Evolutionary conservation across 2,888 invertebrate species (phyloP).

Genomic region (Melolontha melolontha): DNA sequence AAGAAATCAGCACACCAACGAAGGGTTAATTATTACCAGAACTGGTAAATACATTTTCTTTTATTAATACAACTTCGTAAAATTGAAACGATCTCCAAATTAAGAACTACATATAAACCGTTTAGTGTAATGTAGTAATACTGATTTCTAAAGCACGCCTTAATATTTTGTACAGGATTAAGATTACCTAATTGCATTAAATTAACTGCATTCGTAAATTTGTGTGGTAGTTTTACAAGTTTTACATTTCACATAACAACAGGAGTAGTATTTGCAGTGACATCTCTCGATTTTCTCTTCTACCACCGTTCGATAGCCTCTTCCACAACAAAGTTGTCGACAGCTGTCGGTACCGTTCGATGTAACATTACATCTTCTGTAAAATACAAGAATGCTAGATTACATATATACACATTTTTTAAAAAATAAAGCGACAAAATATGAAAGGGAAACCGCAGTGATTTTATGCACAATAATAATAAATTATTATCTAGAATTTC

Average conservation of each 20-base stretch:
- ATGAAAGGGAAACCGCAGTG: background rate
- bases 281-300: constrained; percentile 80
- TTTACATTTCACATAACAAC: constrained; percentile 90
- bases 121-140: background rate
- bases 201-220: constrained; percentile 79
- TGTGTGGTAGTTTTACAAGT: constrained; percentile 79
- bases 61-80: too few species aligned
- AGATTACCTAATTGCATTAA: constrained; percentile 4
- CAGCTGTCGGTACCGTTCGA: constrained; percentile 78
- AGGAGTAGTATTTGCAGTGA: constrained; percentile 88
- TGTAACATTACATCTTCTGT: constrained; percentile 79
- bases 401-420: background rate
- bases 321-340: constrained; percentile 85
- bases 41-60: too few species aligned
- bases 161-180: constrained; percentile 16
- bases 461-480: background rate
- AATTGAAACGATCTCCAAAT: too few species aligned
- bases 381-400: constrained; percentile 41
- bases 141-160: constrained; percentile 3
- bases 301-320: constrained; percentile 79
- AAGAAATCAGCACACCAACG: too few species aligned
- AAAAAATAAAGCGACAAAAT: too few species aligned
- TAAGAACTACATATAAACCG: too few species aligned
- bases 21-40: too few species aligned
- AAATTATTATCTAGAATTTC: too few species aligned